Evolutionary conservation across 2,113 vertebrate species (phyloP), one percentile per base, ranked within the genome.

Genomic region (Myxocyprinus asiaticus): DNA sequence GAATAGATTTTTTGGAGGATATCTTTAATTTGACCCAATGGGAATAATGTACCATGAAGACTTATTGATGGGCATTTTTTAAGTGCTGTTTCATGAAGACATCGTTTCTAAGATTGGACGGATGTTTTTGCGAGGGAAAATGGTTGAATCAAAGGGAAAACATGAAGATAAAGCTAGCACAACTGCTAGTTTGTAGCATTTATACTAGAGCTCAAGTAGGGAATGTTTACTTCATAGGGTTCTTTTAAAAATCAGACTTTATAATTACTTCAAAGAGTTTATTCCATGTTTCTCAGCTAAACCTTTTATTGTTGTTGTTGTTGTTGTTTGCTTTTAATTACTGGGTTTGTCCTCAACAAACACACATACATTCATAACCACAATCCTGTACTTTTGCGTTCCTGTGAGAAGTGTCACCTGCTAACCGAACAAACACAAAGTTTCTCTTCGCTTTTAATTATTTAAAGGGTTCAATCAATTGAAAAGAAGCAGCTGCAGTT

Each of bases 251-350:
- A n/a, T n/a, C n/a, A n/a, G 6, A 17, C 6, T 44, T 14, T 3
- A n/a, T 72, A n/a, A 22, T 11, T 12, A 33, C 22, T 33, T 33
- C 22, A 33, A 33, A 33, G 22, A 33, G 22, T 33, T 33, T 33
- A 33, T 33, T 33, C 22, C 22, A 33, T 33, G 65, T 48, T n/a
- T 66, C 4, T 65, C 17, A 33, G 61, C 33, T 7, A n/a, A 65
- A 50, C 58, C 2, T 43, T 51, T 70, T 48, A 14, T 2, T 61
- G 33, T 70, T n/a, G 33, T 42, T 48, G 15, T 2, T 61, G 33
- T 70, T n/a, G 33, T 42, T 47, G 71, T 79, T 83, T 71, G 58
- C 66, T 9, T 76, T 67, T 71, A 71, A 76, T 71, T 50, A 51
- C 15, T 7, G 43, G 66, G 22, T 48, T 55, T 56, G n/a, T 43